Base-by-base conservation (phyloP, 2,113 vertebrate species). In the Chionis minor region DNA sequence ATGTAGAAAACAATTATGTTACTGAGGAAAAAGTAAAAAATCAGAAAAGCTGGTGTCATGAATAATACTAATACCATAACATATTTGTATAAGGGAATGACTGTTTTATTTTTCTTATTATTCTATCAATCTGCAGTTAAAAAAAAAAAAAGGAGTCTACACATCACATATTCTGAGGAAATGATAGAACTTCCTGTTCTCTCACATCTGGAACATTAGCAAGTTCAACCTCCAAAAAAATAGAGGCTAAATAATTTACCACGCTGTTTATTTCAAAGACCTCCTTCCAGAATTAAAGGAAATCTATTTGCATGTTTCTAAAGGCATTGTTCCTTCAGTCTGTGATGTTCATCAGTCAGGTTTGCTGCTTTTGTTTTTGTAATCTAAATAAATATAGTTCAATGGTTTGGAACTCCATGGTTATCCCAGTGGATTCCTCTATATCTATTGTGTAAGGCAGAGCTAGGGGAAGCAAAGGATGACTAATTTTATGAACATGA, bases 181-280 rank as follows among this genome's bases (percentile, higher is more conserved):
- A 97, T 92, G 32, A 89, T 93, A 96, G 90, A 74, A 89, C 83
- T 98, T 98, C 97, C 97, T 98, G 97, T 97, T 95, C 95, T 97
- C 88, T 91, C 92, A 97, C 95, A 95, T 96, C 94, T 95, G 86
- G 84, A 94, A 95, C 95, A 95, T 93, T 93, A 95, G 54, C 72
- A 92, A 95, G 85, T 52, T 91, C 80, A 67, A 58, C 58, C 69
- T 97, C 94, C 44, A 96, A 97, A 97, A 97, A 95, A 94, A 98
- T 66, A 92, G 56, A 91, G 61, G 42, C 88, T 97, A 93, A 97
- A 97, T 97, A 93, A 93, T 96, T 97, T 95, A 92, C 86, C 96
- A 96, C 16, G 3, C 35, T 94, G 80, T 96, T 97, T 95, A 89
- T 97, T 97, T 97, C 96, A 97, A 96, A 97, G 90, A 88, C 56